Evolutionary conservation across 2,797 vertebrate species (phyloP), one percentile per base, ranked within the genome.

Genomic region (Adrianichthys oophorus): DNA sequence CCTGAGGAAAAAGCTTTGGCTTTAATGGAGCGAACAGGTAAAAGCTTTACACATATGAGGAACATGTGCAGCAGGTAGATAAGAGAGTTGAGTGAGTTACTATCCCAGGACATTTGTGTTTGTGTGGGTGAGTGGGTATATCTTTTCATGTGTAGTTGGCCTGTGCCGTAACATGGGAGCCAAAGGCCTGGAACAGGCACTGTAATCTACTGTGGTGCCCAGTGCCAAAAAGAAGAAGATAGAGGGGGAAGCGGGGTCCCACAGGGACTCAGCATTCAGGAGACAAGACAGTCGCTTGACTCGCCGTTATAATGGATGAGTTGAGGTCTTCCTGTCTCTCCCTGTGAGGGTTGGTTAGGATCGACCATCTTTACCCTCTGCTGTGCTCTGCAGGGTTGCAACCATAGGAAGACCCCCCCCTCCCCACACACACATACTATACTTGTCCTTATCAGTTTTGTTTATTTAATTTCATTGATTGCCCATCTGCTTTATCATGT

Each of bases 61-160:
- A 88, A 89, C 90, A 91, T 91, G 90, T 93, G 92, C 88, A 54
- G 80, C 71, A 72, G 80, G 80, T 75, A 91, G 92, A 93, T 93
- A 93, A 91, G 86, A 79, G 63, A 68, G 70, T 64, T 41, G 72
- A 73, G 71, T 58, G 51, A 78, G 68, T 80, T 84, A 37, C 74
- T 72, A 67, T 60, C 72, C 60, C 51, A 63, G 52, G 79, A 43
- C 73, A 23, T 70, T 72, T 81, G 70, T 72, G 26, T 78, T 79
- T 78, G 69, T 47, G 64, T 64, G 45, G 45, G 43, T 56, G 57
- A 48, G 70, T 7, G 21, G 32, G 56, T 66, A 62, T 64, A 44
- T 58, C 52, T 77, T 52, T 73, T 70, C 57, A 49, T n/a, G 15
- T 69, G 59, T 62, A 55, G 75, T 73, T 87, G 77, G 84, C 60